A percentile compares a stretch with the other conserved stretches of the same genome.
phyloP scores from a whole-genome alignment of 2,888 invertebrate species.

The Pomacea canaliculata region DNA sequence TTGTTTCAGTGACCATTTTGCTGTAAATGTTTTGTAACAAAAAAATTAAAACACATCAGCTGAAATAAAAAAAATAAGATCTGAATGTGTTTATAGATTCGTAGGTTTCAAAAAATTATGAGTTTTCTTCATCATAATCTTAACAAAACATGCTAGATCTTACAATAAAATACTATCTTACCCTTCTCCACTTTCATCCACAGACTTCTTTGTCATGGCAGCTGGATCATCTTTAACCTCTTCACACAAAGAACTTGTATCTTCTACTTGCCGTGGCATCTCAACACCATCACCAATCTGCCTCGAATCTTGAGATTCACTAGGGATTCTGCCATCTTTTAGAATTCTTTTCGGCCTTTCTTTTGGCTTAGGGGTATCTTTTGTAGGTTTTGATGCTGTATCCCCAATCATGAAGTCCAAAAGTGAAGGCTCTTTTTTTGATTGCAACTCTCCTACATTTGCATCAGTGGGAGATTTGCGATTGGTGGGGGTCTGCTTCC shows the following conservation, averaged over 20 bases:
- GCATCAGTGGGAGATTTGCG: conserved; percentile 36
- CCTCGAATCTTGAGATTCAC: too few species aligned
- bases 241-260: conserved; percentile 56
- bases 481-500: conserved; percentile 27
- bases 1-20: conserved; percentile 46
- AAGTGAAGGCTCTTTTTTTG: conserved; percentile 32
- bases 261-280: conserved; percentile 36
- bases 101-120: too few species aligned
- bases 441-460: conserved; percentile 11
- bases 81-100: too few species aligned
- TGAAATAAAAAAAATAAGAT: too few species aligned
- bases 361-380: background rate
- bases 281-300: conserved; percentile 18
- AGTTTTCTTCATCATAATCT: too few species aligned
- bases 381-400: background rate
- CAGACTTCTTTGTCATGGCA: background rate
- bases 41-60: too few species aligned
- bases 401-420: conserved; percentile 33
- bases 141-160: too few species aligned
- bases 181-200: background rate
- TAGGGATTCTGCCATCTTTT: background rate
- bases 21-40: conserved; percentile 10
- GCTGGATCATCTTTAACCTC: conserved; percentile 56
- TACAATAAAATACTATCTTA: too few species aligned
- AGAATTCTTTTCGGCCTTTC: background rate